These are phyloP conservation scores for Brachystomella parvula DNA, from an alignment of 1,140 invertebrate genomes.

Conservation along the genomic window DNA sequence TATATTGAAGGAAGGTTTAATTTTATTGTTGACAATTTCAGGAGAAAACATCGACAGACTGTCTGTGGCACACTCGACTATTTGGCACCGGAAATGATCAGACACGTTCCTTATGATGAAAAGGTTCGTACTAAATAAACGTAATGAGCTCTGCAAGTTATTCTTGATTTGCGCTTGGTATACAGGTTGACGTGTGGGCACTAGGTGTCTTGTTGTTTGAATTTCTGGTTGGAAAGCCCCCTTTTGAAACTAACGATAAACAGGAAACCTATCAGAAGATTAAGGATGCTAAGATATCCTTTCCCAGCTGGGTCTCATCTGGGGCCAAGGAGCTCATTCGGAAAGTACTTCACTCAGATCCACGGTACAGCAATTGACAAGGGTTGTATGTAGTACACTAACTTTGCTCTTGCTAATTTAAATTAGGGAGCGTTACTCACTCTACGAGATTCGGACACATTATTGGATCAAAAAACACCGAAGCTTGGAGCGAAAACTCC, in stretches of 20 bases:
- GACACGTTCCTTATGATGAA: slow-evolving; percentile 61
- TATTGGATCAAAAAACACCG: not conserved
- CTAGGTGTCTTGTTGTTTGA: slow-evolving; percentile 90
- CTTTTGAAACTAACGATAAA: slow-evolving; percentile 72
- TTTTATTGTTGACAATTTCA: not conserved
- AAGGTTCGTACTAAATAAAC: slow-evolving; percentile 45
- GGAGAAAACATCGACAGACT: slow-evolving; percentile 58
- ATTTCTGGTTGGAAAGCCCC: slow-evolving; percentile 86
- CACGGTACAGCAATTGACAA: too few relatives aligned
- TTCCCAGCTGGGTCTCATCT: slow-evolving; percentile 56
- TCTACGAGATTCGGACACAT: not conserved
- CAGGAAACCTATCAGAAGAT: slow-evolving; percentile 76
- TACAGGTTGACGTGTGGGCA: slow-evolving; percentile 74
- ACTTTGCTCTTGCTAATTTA: too few relatives aligned
- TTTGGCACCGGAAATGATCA: slow-evolving; percentile 85
- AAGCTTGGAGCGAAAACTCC: not conserved
- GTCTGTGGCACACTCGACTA: slow-evolving; percentile 90
- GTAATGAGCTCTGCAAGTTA: not conserved
- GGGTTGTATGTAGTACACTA: too few relatives aligned
- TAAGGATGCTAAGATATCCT: slow-evolving; percentile 59
- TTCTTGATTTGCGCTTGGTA: not conserved
- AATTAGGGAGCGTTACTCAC: not conserved
- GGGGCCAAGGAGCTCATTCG: not conserved
- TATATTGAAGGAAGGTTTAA: not conserved
- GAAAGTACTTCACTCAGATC: not conserved